Percentiles rank a stretch among this genome's conserved stretches.
These are phyloP conservation scores for Centruroides sculpturatus DNA, from an alignment of 1,140 invertebrate species.

Conservation along the genomic window DNA sequence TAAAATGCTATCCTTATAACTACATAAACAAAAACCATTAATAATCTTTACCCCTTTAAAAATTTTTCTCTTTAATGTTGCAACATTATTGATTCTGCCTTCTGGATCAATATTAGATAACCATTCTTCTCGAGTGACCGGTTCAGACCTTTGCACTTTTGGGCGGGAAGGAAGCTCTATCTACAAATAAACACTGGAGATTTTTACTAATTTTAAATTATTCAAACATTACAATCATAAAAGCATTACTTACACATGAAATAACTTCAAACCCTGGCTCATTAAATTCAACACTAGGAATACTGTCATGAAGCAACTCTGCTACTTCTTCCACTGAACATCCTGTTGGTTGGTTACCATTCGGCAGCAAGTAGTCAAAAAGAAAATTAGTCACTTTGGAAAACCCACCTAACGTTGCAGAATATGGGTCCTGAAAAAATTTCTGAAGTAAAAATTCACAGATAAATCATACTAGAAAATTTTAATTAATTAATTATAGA, in stretches of 20 bases:
- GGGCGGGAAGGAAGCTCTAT: slow-evolving; percentile 29
- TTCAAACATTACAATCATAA: slow-evolving; percentile 9
- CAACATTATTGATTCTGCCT: slow-evolving; percentile 39
- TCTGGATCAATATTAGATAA: slow-evolving; percentile 53
- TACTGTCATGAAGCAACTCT: slow-evolving; percentile 38
- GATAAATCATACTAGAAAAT: slow-evolving; percentile 48
- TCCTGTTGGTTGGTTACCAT: slow-evolving; percentile 4
- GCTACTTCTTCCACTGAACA: slow-evolving; percentile 38
- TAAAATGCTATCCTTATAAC: not conserved
- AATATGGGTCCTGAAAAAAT: slow-evolving; percentile 50
- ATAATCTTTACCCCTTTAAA: slow-evolving; percentile 53
- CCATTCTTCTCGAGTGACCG: slow-evolving; percentile 66
- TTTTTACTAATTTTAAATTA: not conserved
- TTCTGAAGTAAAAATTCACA: slow-evolving; percentile 24
- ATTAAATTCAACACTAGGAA: slow-evolving; percentile 33
- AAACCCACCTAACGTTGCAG: slow-evolving; percentile 63
- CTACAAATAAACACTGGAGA: slow-evolving; percentile 20
- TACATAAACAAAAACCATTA: slow-evolving; percentile 2
- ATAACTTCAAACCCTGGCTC: slow-evolving; percentile 33
- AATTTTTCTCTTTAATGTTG: slow-evolving; percentile 36
- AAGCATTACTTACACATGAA: slow-evolving; percentile 19
- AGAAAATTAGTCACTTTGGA: slow-evolving; percentile 59
- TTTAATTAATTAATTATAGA: slow-evolving; percentile 23
- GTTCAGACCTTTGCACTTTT: slow-evolving; percentile 39
- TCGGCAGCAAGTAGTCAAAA: slow-evolving; percentile 26